These are phyloP conservation scores for Drosophila gaucha DNA, from an alignment of 2,888 invertebrate species.

Conservation along the genomic window DNA sequence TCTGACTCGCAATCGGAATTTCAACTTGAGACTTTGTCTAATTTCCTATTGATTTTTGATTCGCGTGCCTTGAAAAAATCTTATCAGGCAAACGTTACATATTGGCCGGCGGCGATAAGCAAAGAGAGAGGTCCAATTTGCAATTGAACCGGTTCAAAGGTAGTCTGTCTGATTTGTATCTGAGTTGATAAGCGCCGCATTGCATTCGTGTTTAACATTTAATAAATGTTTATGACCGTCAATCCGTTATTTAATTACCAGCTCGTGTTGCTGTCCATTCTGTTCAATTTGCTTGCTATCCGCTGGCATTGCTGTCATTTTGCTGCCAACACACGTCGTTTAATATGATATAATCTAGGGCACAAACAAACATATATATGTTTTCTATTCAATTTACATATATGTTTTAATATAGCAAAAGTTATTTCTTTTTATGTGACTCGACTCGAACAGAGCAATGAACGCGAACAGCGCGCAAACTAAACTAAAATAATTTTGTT, in stretches of 20 bases:
- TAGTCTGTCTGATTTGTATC: slow-evolving; percentile 15
- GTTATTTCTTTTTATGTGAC: not conserved
- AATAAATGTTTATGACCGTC: slow-evolving; percentile 35
- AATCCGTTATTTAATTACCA: slow-evolving; percentile 56
- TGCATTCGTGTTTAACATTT: slow-evolving; percentile 4
- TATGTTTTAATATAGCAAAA: slow-evolving; percentile 17
- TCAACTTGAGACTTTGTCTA: slow-evolving; percentile 11
- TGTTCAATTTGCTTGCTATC: slow-evolving; percentile 19
- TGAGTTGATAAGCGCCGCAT: slow-evolving; percentile 21
- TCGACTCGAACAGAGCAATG: slow-evolving; percentile 9
- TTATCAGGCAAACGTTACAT: slow-evolving; percentile 50
- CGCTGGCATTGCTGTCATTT: slow-evolving; percentile 43
- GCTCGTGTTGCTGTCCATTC: slow-evolving; percentile 26
- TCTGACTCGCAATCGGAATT: slow-evolving; percentile 15
- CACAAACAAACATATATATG: slow-evolving; percentile 12
- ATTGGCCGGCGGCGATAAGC: slow-evolving; percentile 44
- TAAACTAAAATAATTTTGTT: slow-evolving; percentile 55
- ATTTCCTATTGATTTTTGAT: slow-evolving; percentile 41
- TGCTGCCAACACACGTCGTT: slow-evolving; percentile 11
- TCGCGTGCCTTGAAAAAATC: slow-evolving; percentile 40
- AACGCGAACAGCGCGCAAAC: slow-evolving; percentile 39
- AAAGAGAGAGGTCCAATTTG: slow-evolving; percentile 14
- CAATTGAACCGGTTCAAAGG: slow-evolving; percentile 51
- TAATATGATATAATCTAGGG: slow-evolving; percentile 16
- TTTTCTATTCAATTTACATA: slow-evolving; percentile 9